Evolutionary conservation across 2,113 vertebrate genomes (phyloP), one percentile per base, ranked within the genome.

Genomic region (Erythrolamprus reginae): DNA sequence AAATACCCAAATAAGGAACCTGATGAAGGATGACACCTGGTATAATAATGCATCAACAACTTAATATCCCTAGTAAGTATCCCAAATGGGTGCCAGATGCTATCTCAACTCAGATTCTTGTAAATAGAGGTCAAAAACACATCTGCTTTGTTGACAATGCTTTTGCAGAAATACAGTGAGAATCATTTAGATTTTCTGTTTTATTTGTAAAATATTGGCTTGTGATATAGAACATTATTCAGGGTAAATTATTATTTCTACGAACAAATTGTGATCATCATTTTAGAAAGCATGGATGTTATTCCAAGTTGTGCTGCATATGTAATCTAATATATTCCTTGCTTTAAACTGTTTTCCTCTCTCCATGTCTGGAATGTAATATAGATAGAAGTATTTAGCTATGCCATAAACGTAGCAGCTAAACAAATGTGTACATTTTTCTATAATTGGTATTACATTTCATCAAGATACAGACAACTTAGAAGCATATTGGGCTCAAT

Each of bases 81-180:
- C 82, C 51, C 85, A 84, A 84, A 92, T 50, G 28, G 51, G 45
- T 48, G 53, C 90, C 94, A 93, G 90, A 26, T 89, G 92, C 58
- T 45, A 4, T 23, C 82, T 89, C 87, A 88, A n/a, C 33, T 90
- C 83, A 90, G 48, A 28, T 33, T 56, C 50, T 45, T 65, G 15
- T 83, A 42, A 89, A 4, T 10, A 83, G 33, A 89, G 92, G 82
- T 88, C 89, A 84, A 19, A 61, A 28, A 45, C 53, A n/a, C 33
- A 42, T 91, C 89, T 91, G 51, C 84, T 47, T 93, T 83, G 28
- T 65, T 45, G 85, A 26, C 1, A 15, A 26, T 0, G 3, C 55
- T 21, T 3, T 90, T 82, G 86, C 26, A 91, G 48, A 92, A 42
- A 50, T 47, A 12, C 26, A 90, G 23, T 70, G 87, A 92, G 91